These are phyloP conservation scores for Psephotus haematonotus DNA, from an alignment of 2,113 vertebrate genomes.

Conservation along the genomic window DNA sequence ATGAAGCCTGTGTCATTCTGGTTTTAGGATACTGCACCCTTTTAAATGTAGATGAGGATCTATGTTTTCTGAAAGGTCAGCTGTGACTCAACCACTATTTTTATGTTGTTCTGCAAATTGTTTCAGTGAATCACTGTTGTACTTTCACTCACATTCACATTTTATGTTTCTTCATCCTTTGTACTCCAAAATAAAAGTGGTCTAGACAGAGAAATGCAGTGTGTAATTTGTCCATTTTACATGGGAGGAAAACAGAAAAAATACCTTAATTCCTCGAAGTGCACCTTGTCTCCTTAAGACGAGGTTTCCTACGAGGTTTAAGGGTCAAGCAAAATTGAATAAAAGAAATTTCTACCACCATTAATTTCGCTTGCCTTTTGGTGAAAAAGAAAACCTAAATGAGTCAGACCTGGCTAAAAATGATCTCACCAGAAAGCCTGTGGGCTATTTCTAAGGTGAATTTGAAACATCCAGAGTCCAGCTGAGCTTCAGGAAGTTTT, in stretches of 20 bases:
- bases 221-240: neutral
- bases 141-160: neutral
- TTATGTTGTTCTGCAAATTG: constrained; percentile 49
- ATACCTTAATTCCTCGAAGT: neutral
- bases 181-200: neutral
- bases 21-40: neutral
- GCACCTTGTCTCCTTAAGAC: neutral
- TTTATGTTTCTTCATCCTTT: neutral
- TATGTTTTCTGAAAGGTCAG: constrained; percentile 46
- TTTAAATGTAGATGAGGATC: constrained; percentile 25
- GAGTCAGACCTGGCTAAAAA: constrained; percentile 1
- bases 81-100: constrained; percentile 57
- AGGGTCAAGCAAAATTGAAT: constrained; percentile 10
- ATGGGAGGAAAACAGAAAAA: constrained; percentile 11
- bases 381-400: neutral
- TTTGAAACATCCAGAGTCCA: neutral
- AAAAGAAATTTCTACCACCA: neutral
- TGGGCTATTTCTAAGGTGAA: neutral
- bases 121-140: constrained; percentile 52
- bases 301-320: neutral
- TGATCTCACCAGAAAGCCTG: neutral
- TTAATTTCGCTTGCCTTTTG: neutral
- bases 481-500: neutral
- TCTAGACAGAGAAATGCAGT: constrained; percentile 11
- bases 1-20: neutral